phyloP scores from a whole-genome alignment of 2,797 vertebrate species.

The Aeoliscus strigatus region DNA sequence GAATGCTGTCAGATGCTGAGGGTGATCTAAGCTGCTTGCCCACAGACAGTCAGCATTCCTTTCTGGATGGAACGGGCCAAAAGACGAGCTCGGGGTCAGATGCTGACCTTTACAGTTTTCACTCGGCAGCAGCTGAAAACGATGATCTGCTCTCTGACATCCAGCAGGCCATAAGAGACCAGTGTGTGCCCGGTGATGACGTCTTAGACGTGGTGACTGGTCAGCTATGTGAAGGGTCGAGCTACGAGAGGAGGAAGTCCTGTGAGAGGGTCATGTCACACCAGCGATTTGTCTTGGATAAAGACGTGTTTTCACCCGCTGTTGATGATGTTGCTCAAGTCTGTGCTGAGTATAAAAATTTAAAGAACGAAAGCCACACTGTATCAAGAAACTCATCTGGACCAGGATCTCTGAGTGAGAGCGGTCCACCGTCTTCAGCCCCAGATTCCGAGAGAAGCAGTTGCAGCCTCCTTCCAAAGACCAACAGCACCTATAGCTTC shows the following conservation, averaged over 20 bases:
- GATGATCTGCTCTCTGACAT: constrained; percentile 91
- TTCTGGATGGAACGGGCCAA: constrained; percentile 70
- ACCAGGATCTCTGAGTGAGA: constrained; percentile 52
- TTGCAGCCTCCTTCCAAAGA: constrained; percentile 60
- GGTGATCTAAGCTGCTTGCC: constrained; percentile 64
- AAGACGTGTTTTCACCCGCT: constrained; percentile 25
- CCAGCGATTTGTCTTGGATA: constrained; percentile 37
- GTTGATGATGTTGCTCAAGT: constrained; percentile 9
- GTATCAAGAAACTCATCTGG: constrained; percentile 53
- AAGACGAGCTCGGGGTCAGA: constrained; percentile 89
- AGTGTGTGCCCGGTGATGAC: constrained; percentile 55
- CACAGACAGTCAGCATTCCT: constrained; percentile 62
- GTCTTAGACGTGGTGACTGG: constrained; percentile 10
- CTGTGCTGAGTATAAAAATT: not conserved
- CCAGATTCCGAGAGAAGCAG: constrained; percentile 59
- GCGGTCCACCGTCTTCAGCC: constrained; percentile 48
- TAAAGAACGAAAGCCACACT: constrained; percentile 16
- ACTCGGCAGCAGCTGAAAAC: constrained; percentile 84
- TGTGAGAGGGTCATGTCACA: constrained; percentile 14
- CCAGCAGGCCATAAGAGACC: constrained; percentile 84
- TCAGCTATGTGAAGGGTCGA: not conserved
- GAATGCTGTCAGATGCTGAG: constrained; percentile 79
- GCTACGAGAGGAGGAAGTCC: not conserved
- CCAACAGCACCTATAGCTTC: constrained; percentile 70
- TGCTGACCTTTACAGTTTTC: constrained; percentile 92